Evolutionary conservation across 2,888 invertebrate genomes (phyloP).

Genomic region (Aproaerema taeniolella): DNA sequence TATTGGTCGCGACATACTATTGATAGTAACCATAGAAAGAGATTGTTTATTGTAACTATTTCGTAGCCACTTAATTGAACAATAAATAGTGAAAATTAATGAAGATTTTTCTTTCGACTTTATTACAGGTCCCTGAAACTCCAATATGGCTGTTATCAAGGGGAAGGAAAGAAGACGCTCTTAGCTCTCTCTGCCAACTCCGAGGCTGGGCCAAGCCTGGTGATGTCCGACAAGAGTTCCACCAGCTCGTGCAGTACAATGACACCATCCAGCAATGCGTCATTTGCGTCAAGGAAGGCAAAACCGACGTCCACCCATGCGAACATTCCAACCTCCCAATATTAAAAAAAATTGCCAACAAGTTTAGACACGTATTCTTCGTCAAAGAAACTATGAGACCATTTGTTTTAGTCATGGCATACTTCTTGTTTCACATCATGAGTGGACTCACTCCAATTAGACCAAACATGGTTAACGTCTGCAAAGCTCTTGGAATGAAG

Average conservation of each 20-base stretch:
- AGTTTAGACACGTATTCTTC: slow-evolving; percentile 54
- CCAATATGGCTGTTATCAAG: slow-evolving; percentile 79
- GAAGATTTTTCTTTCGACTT: too few relatives aligned
- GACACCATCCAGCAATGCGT: slow-evolving; percentile 49
- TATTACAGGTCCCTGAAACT: slow-evolving; percentile 74
- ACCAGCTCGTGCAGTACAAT: slow-evolving; percentile 62
- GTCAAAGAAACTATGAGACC: slow-evolving; percentile 74
- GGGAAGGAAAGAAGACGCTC: slow-evolving; percentile 71
- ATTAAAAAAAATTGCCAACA: slow-evolving; percentile 37
- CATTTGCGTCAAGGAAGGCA: slow-evolving; percentile 47
- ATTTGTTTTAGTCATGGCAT: slow-evolving; percentile 65
- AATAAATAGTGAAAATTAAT: too few relatives aligned
- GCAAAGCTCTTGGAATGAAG: slow-evolving; percentile 65
- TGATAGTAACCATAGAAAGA: too few relatives aligned
- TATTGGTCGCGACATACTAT: too few relatives aligned
- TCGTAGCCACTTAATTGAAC: too few relatives aligned
- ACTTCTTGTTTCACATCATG: slow-evolving; percentile 72
- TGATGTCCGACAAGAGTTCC: slow-evolving; percentile 70
- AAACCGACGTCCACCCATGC: slow-evolving; percentile 33
- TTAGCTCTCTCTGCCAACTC: slow-evolving; percentile 70
- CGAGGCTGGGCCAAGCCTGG: slow-evolving; percentile 74
- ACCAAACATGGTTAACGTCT: slow-evolving; percentile 76
- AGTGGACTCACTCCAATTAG: slow-evolving; percentile 68
- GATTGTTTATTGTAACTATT: too few relatives aligned
- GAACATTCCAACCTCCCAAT: slow-evolving; percentile 40